These are phyloP conservation scores for Melitaea athalia DNA, from an alignment of 2,888 invertebrate species.

Conservation along the genomic window DNA sequence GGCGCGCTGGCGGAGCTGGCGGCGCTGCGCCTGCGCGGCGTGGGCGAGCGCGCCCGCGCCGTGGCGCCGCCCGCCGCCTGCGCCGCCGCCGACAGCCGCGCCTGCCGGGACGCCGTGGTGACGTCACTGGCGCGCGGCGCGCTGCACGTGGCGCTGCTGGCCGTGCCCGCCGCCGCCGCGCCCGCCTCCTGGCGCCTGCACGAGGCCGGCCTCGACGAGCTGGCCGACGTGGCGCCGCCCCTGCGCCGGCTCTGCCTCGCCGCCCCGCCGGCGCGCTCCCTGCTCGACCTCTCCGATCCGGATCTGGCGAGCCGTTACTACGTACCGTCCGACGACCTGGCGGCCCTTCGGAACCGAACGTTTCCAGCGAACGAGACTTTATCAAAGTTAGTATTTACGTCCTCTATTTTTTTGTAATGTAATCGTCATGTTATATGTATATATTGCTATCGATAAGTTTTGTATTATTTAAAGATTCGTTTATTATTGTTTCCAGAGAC, in stretches of 20 bases:
- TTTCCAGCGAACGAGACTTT: neutral
- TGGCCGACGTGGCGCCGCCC: constrained; percentile 59
- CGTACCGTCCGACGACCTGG: constrained; percentile 33
- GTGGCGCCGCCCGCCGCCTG: constrained; percentile 42
- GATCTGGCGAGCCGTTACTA: constrained; percentile 47
- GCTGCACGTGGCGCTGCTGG: constrained; percentile 50
- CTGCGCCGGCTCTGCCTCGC: constrained; percentile 57
- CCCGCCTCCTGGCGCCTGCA: constrained; percentile 50
- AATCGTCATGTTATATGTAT: neutral
- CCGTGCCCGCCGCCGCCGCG: constrained; percentile 50
- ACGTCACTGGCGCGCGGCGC: constrained; percentile 44
- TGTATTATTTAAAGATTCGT: neutral
- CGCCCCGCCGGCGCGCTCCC: constrained; percentile 50
- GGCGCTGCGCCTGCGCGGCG: constrained; percentile 44
- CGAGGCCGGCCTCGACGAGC: constrained; percentile 58
- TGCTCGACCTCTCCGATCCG: constrained; percentile 58
- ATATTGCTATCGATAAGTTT: neutral
- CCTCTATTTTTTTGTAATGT: neutral
- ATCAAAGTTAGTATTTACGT: constrained; percentile 1
- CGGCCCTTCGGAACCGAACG: constrained; percentile 6
- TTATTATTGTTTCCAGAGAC: neutral
- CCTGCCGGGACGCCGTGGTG: constrained; percentile 45
- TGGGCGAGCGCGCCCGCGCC: constrained; percentile 47
- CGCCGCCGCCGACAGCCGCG: constrained; percentile 37
- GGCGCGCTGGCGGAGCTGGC: constrained; percentile 39